Evolutionary conservation across 2,888 invertebrate species (phyloP), one percentile per base, ranked within the genome.

Genomic region (Anthophora plumipes): DNA sequence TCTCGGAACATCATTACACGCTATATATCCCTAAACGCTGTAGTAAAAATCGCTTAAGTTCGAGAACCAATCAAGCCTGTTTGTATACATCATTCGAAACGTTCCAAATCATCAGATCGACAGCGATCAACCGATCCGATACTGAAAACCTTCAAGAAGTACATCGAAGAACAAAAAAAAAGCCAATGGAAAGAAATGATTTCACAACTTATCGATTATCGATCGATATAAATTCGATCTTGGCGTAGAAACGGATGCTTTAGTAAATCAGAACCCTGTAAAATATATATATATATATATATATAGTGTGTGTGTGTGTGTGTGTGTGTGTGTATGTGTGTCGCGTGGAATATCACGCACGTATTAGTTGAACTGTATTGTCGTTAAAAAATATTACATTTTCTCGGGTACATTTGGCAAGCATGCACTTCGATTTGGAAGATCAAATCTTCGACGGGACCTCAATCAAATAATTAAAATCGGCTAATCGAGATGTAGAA

Each of bases 331-430:
- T 31, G n/a, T 31, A 31, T 31, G 83, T 72, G 68, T 69, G 75
- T 70, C 73, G 80, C 75, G 70, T 80, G 70, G 60, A 78, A 86
- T 69, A 63, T 77, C 80, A 78, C 77, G 66, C 72, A 78, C 77
- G 66, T 69, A 60, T 66, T 48, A 71, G 82, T 79, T 31, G 71
- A 85, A 79, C 59, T 84, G 85, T 87, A 88, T 88, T 88, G 88
- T 91, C 91, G 82, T 91, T 90, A 89, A 91, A 91, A 91, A 91
- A 90, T 90, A 91, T 90, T 75, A 82, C 84, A 83, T 84, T 75
- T 82, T 83, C 74, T 80, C 80, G 85, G 79, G 69, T 86, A 86
- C 80, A 87, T 91, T 91, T 91, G 91, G 91, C 90, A 91, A 91
- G 90, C 88, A 85, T 88, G 86, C 85, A 82, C 82, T 80, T 82